These are phyloP conservation scores for Sceloporus tristichus DNA, from an alignment of 2,113 vertebrate species.

Conservation along the genomic window DNA sequence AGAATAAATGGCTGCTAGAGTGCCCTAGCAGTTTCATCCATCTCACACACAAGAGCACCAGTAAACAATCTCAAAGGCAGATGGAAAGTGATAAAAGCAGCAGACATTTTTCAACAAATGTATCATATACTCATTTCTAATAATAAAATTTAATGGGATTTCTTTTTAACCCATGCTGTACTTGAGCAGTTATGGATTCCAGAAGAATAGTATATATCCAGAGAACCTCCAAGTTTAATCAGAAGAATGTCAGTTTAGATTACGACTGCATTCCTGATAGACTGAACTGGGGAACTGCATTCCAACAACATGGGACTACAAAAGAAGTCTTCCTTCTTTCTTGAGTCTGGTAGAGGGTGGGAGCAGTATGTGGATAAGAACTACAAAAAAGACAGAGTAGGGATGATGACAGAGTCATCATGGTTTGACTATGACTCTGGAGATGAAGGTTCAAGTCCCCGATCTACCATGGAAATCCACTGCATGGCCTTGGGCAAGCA, in stretches of 20 bases:
- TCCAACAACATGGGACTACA: background rate
- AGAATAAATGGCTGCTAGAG: slow-evolving; percentile 51
- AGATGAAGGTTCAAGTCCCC: no score
- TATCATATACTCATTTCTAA: background rate
- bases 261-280: background rate
- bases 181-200: background rate
- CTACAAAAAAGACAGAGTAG: no score
- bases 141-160: background rate
- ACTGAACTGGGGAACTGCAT: background rate
- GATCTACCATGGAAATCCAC: no score
- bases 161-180: slow-evolving; percentile 49
- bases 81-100: slow-evolving; percentile 45
- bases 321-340: background rate
- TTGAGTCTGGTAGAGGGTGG: background rate
- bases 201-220: no score
- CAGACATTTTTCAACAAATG: slow-evolving; percentile 42
- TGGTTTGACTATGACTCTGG: no score
- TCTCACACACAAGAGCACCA: background rate
- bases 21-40: slow-evolving; percentile 58
- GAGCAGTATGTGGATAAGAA: no score
- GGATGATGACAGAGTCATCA: no score
- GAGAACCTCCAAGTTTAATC: background rate
- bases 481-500: no score
- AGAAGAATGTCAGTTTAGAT: background rate
- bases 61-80: slow-evolving; percentile 49